Base-by-base conservation (phyloP, 2,888 invertebrate genomes). In the Cataglyphis livida region DNA sequence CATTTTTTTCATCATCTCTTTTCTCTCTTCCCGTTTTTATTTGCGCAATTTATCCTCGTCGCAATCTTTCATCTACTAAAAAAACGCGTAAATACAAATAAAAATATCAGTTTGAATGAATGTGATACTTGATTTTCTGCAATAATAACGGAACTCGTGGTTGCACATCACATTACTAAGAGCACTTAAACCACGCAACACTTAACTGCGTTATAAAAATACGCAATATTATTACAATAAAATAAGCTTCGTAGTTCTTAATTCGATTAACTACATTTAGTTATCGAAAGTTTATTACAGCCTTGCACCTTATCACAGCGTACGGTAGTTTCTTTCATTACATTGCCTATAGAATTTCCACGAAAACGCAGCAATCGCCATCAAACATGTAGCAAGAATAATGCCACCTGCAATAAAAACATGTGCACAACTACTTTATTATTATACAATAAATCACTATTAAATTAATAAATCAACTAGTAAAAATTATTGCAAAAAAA, bases 331-430 rank as follows among this genome's bases (percentile, higher is more conserved):
- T 90, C 97, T 96, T 94, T 98, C 98, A 83, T 97, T 97, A 92
- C 97, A 96, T 85, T 98, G 97, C 94, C 97, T 97, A 95, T 98
- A 98, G 95, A 98, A 98, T 94, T 98, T 98, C 95, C 97, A 97
- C 54, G 97, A 97, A 92, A 98, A 97, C 95, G 97, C 96, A 3
- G 97, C 97, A 82, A 98, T 97, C 12, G 97, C 98, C 78, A 98
- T 95, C 28, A 98, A 94, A 48, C 98, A 98, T 32, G 97, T 95
- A 10, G 97, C 97, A 83, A 98, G 95, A 41, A 98, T 97, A 84
- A 98, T 98, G 62, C 98, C 98, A 44, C 98, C 98, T 95, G 88
- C 25, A 93, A 93, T 59, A 85, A 84, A 82, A 65, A 9, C 44
- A 84, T 21, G 41, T 48, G 32, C 28, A 83, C 54, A 51, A 75